A percentile compares a stretch with the other conserved stretches of the same genome.
Evolutionary conservation across 2,797 vertebrate genomes (phyloP).

Genomic region (Sciurus vulgaris): DNA sequence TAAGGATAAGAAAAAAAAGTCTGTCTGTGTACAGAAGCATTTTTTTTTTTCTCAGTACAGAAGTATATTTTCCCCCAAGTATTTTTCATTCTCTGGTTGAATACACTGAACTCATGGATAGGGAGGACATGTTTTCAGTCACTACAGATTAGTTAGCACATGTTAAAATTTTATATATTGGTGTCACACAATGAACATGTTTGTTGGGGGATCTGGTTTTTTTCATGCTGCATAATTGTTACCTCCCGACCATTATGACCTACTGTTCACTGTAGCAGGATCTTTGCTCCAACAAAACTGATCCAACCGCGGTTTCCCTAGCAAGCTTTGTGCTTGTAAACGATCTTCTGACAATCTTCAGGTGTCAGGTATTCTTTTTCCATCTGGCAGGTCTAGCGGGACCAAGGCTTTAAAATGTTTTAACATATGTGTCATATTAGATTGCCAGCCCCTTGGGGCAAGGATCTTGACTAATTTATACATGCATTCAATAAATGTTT

Average conservation of each 20-base stretch:
- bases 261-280: constrained; percentile 2
- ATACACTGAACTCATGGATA: not conserved
- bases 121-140: not conserved
- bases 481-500: constrained; percentile 45
- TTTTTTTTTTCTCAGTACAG: not conserved
- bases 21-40: not conserved
- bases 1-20: not conserved
- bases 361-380: not conserved
- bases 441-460: not conserved
- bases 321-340: constrained; percentile 31
- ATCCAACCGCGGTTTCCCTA: not conserved
- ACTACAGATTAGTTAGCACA: not conserved
- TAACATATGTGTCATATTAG: not conserved
- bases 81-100: not conserved
- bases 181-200: not conserved
- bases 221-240: not conserved
- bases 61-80: not conserved
- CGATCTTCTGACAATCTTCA: not conserved
- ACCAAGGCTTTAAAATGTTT: constrained; percentile 17
- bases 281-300: constrained; percentile 30
- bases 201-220: not conserved
- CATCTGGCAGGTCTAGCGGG: not conserved
- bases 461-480: constrained; percentile 10
- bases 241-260: not conserved
- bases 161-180: not conserved